phyloP scores from a whole-genome alignment of 2,888 invertebrate genomes.

The Leptinotarsa peninsularis region DNA sequence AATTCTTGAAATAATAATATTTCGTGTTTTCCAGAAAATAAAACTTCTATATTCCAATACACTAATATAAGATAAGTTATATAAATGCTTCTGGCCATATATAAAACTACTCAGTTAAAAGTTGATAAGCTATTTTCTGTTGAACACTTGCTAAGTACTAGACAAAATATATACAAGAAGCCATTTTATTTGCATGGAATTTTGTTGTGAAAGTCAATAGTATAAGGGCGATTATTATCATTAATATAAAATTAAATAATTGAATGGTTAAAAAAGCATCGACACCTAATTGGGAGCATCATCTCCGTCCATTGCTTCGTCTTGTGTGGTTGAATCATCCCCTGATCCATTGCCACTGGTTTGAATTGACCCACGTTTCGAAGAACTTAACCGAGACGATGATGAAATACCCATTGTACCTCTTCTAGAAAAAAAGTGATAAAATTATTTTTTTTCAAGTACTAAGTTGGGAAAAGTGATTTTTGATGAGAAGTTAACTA shows the following conservation, averaged over 20 bases:
- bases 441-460: conserved; percentile 34
- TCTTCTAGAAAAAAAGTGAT: conserved; percentile 53
- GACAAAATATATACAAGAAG: conserved; percentile 52
- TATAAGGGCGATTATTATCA: conserved; percentile 35
- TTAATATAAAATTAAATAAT: conserved; percentile 25
- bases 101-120: background rate
- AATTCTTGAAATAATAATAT: conserved; percentile 16
- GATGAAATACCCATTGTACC: conserved; percentile 72
- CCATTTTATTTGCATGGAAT: conserved; percentile 45
- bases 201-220: conserved; percentile 36
- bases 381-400: conserved; percentile 72
- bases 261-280: conserved; percentile 9
- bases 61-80: conserved; percentile 30
- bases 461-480: background rate
- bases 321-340: conserved; percentile 81
- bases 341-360: conserved; percentile 74
- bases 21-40: conserved; percentile 19
- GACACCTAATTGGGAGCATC: conserved; percentile 68
- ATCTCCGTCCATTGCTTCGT: conserved; percentile 82
- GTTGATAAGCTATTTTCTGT: conserved; percentile 36
- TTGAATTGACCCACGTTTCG: conserved; percentile 78
- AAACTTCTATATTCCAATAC: conserved; percentile 1
- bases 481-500: background rate
- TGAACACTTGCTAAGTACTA: conserved; percentile 57
- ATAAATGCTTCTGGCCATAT: conserved; percentile 39